Base-by-base conservation (phyloP, 2,888 invertebrate genomes). In the Palloptera scutellata region DNA sequence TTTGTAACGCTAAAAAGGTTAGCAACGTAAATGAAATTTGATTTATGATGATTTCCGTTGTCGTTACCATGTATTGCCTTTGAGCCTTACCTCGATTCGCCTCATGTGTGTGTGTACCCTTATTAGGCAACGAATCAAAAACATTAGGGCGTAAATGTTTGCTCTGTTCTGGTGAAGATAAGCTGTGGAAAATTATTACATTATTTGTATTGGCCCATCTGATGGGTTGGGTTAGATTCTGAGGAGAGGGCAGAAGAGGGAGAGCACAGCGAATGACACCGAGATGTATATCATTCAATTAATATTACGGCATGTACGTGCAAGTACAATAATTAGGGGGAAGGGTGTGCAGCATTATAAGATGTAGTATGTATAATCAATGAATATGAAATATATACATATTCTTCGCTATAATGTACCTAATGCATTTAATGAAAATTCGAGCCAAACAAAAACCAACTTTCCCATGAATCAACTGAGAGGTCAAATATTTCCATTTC, bases 91-190 rank as follows among this genome's bases (percentile, higher is more conserved):
- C 52, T 52, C 51, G 61, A 19, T 52, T 52, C 40, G n/a, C 61
- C 15, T 43, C 30, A 41, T 58, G 51, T 15, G 51, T 43, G 41
- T 45, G 17, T 48, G 55, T 43, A 57, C 55, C 64, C 53, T 53
- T 54, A 65, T 65, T 61, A 45, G 62, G 43, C 40, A 79, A 77
- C 58, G 51, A 59, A 41, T 45, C 5, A 40, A 48, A 57, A 81
- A 75, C 81, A 78, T 78, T 77, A 78, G 81, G 82, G 82, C 82
- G 79, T 82, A 79, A 81, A 81, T 82, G 81, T 81, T 81, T 81
- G 82, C 74, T 78, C 81, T 81, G 81, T 81, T 81, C 77, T 80
- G 79, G 80, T 79, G 79, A 75, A 80, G 81, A 81, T 81, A 81
- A 81, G 81, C 82, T 78, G 75, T 75, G 75, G 78, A 76, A 81